These are phyloP conservation scores for Aphelenchoides bicaudatus DNA, from an alignment of 2,888 invertebrate species.

Conservation along the genomic window DNA sequence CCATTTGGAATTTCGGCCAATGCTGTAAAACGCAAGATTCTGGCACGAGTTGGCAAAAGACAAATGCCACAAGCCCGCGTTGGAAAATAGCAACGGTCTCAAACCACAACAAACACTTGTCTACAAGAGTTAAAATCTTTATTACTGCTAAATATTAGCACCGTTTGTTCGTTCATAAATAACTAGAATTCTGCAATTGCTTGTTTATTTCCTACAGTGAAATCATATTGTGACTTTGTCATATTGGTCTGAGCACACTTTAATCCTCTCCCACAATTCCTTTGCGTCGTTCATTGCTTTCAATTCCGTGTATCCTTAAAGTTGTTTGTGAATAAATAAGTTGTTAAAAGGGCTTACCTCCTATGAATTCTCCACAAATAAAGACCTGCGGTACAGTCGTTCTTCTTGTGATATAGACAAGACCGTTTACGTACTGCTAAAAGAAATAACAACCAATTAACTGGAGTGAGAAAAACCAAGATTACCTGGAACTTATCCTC, in stretches of 20 bases:
- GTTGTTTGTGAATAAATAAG: neutral
- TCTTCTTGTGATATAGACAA: constrained; percentile 38
- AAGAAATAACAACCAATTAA: constrained; percentile 18
- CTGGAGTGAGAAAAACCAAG: constrained; percentile 24
- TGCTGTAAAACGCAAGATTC: constrained; percentile 28
- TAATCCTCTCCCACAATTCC: constrained; percentile 39
- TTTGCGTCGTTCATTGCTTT: constrained; percentile 41
- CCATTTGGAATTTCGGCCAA: too few species aligned
- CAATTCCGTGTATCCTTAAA: constrained; percentile 50
- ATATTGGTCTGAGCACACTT: constrained; percentile 35
- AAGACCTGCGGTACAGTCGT: constrained; percentile 57
- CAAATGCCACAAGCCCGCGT: constrained; percentile 32
- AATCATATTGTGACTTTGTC: constrained; percentile 1
- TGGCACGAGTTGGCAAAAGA: constrained; percentile 38
- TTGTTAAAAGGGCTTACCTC: constrained; percentile 26
- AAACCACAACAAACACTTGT: too few species aligned
- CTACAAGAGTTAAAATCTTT: too few species aligned
- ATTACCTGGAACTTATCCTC: constrained; percentile 39
- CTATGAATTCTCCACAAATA: constrained; percentile 50
- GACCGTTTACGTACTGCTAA: constrained; percentile 26
- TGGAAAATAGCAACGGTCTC: constrained; percentile 26
- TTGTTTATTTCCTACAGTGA: neutral
- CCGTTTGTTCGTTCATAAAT: neutral
- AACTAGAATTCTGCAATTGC: neutral
- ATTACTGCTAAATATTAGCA: constrained; percentile 14